These are phyloP conservation scores for Dusona sp. DNA, from an alignment of 2,888 invertebrate genomes.

Conservation along the genomic window DNA sequence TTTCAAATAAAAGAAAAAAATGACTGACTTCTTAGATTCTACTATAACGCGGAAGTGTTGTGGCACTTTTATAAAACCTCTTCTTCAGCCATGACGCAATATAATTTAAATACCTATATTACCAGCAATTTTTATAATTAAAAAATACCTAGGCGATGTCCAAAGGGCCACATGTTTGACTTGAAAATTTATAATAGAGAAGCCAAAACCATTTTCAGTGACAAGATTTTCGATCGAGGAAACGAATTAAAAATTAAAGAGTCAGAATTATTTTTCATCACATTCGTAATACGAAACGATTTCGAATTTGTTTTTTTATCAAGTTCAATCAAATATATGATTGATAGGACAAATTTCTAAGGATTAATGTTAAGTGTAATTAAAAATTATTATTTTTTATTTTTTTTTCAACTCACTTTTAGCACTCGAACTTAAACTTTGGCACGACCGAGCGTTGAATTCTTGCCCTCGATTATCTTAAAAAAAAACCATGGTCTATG, in stretches of 20 bases:
- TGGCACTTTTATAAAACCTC: not conserved
- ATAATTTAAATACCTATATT: not conserved
- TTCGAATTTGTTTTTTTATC: not conserved
- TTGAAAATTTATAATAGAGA: not conserved
- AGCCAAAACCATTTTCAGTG: not conserved
- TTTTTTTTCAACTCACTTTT: constrained; percentile 22
- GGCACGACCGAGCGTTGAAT: constrained; percentile 33
- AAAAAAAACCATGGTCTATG: constrained; percentile 18
- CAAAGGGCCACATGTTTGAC: not conserved
- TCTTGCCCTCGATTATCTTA: constrained; percentile 16
- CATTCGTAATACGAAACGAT: not conserved
- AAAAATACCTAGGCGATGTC: not conserved
- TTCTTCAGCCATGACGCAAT: constrained; percentile 8
- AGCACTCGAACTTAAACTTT: constrained; percentile 26
- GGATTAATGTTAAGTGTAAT: constrained; percentile 1
- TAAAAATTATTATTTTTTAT: constrained; percentile 11
- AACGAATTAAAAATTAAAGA: not conserved
- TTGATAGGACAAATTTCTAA: not conserved
- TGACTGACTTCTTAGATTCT: not conserved
- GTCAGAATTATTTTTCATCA: not conserved
- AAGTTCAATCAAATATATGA: not conserved
- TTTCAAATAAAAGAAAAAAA: not conserved
- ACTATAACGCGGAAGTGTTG: not conserved
- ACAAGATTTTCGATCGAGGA: not conserved
- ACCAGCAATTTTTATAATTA: too few relatives aligned